Conservation (phyloP, 2,797 vertebrate species). For the Ctenopoma multispine region DNA sequence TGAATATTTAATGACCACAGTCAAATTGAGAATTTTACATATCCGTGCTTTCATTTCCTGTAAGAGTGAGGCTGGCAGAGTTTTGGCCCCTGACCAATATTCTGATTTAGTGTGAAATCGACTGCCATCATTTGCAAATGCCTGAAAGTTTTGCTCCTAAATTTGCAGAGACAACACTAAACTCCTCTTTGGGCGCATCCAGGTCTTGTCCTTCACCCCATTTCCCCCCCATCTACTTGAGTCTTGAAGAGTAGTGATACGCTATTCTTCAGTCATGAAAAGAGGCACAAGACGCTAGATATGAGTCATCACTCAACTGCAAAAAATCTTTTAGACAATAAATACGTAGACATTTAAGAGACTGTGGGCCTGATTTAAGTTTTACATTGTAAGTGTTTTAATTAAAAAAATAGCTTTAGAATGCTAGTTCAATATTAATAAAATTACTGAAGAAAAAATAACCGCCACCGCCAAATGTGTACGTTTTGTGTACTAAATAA, state of each 20-base stretch:
- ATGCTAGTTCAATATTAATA: too few relatives aligned
- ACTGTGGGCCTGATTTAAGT: too few relatives aligned
- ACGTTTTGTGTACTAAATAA: too few relatives aligned
- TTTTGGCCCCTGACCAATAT: constrained; percentile 49
- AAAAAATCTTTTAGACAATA: background rate
- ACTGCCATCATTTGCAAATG: constrained; percentile 27
- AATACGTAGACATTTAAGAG: too few relatives aligned
- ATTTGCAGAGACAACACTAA: constrained; percentile 4
- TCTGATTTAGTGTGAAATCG: constrained; percentile 46
- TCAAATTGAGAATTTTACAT: constrained; percentile 72
- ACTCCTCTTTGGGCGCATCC: constrained; percentile 11
- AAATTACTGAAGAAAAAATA: too few relatives aligned
- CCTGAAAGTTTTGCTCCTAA: constrained; percentile 37
- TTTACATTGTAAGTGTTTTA: too few relatives aligned
- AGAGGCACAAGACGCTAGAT: background rate
- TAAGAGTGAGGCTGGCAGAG: constrained; percentile 38
- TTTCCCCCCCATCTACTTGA: constrained; percentile 35
- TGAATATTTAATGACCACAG: constrained; percentile 83
- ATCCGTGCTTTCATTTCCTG: constrained; percentile 73
- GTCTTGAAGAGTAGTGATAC: constrained; percentile 35
- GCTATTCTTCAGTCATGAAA: constrained; percentile 28
- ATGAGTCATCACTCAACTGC: constrained; percentile 55
- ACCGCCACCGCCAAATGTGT: too few relatives aligned
- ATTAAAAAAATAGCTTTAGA: too few relatives aligned
- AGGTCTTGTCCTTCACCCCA: constrained; percentile 25